Percentiles rank a stretch among this genome's conserved stretches.
Evolutionary conservation across 1,140 invertebrate species (phyloP).

Genomic region (Schmidtea mediterranea): DNA sequence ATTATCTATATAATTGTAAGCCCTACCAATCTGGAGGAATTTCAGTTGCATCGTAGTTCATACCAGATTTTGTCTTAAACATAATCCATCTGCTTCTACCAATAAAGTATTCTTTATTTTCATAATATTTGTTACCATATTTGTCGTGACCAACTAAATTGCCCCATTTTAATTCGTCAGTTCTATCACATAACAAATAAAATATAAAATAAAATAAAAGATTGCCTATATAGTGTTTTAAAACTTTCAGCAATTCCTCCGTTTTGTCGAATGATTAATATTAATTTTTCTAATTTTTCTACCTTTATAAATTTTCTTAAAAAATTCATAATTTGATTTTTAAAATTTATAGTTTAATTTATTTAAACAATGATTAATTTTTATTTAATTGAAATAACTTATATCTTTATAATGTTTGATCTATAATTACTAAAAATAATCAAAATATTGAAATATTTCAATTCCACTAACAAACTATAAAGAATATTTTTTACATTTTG

Average conservation of each 20-base stretch:
- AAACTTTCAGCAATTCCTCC: constrained; percentile 44
- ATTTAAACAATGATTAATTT: no score
- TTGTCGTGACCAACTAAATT: constrained; percentile 65
- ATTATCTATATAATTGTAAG: no score
- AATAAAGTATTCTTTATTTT: constrained; percentile 63
- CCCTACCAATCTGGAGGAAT: constrained; percentile 58
- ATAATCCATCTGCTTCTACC: constrained; percentile 77
- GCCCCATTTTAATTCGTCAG: constrained; percentile 59
- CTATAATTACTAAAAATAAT: no score
- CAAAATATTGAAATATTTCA: no score
- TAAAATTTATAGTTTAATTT: no score
- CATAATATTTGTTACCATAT: constrained; percentile 81
- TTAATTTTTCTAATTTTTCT: background rate
- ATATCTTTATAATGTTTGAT: no score
- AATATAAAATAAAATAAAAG: constrained; percentile 5
- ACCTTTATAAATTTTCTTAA: no score
- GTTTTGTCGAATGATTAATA: constrained; percentile 38
- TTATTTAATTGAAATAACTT: no score
- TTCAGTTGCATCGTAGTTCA: constrained; percentile 78
- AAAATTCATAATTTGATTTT: no score
- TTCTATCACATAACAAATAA: constrained; percentile 25
- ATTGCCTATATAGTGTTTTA: constrained; percentile 45
- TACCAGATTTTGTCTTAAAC: constrained; percentile 40
- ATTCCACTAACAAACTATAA: no score
- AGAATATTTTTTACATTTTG: no score